Conservation (phyloP, 2,113 vertebrate species). For the Corythoichthys haematopterus region DNA sequence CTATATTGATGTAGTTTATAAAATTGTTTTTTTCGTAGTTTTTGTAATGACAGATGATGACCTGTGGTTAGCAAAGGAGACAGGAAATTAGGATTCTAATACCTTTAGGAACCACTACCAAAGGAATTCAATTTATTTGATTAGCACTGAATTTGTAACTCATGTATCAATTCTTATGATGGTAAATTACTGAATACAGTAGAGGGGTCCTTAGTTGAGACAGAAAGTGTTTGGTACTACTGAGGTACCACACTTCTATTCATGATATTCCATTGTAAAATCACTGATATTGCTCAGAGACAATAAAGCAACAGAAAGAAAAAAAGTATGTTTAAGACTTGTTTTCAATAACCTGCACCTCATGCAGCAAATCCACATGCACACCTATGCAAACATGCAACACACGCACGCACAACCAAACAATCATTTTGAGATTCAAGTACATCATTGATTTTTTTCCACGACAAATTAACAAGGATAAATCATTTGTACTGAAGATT, state of each 20-base stretch:
- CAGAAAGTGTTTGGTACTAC: slow-evolving; percentile 24
- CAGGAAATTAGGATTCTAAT: too few species aligned
- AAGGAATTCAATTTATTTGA: too few species aligned
- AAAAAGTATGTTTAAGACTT: slow-evolving; percentile 17
- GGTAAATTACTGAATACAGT: too few species aligned
- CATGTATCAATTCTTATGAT: too few species aligned
- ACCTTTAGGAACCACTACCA: too few species aligned
- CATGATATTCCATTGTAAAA: slow-evolving; percentile 41
- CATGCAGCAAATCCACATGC: slow-evolving; percentile 46
- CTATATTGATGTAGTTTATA: too few species aligned
- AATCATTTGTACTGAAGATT: slow-evolving; percentile 53
- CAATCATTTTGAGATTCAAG: slow-evolving; percentile 55
- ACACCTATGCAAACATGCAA: not conserved
- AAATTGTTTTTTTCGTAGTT: too few species aligned
- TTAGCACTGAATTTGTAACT: too few species aligned
- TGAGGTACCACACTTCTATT: slow-evolving; percentile 20
- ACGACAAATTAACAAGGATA: slow-evolving; percentile 39
- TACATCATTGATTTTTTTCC: slow-evolving; percentile 38
- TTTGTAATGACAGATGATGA: too few species aligned
- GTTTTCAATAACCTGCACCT: slow-evolving; percentile 34
- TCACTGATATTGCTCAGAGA: slow-evolving; percentile 20
- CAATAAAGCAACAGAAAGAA: slow-evolving; percentile 51
- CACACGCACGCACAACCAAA: too few species aligned
- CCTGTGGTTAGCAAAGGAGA: too few species aligned
- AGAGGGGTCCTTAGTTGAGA: slow-evolving; percentile 8